Base-by-base conservation (phyloP, 2,797 vertebrate species). In the Echiichthys vipera region DNA sequence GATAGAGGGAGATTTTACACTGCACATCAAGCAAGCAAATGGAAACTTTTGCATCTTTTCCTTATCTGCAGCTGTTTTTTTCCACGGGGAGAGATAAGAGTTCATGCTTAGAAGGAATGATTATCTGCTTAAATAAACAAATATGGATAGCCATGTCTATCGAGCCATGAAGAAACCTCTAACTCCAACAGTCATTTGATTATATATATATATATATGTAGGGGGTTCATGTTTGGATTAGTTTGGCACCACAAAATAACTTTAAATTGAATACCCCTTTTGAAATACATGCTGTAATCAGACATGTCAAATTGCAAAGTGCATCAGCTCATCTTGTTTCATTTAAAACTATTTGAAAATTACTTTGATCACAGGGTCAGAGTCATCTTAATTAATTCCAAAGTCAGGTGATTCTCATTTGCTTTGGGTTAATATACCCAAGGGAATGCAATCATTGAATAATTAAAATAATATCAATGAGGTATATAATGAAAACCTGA, bases 61-160 rank as follows among this genome's bases (percentile, higher is more conserved):
- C 77, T 92, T 93, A 93, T 94, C 93, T 88, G 78, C 59, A 39
- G 47, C 69, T 50, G 6, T 42, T 65, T 69, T 77, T 74, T 61
- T 65, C 62, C 55, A 50, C 9, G 1, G 65, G 77, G 79, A 79
- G 53, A 91, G 93, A 94, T 94, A 94, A 94, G 83, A 80, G 84
- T 83, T 91, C 77, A 84, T 77, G 84, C 91, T 91, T 84, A 69
- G 83, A 85, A 88, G 77, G 81, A 80, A 71, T 90, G 91, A 93
- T 95, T 92, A 94, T 92, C 91, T 93, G 75, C 54, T 53, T 40
- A 87, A 92, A 93, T 92, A 94, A 94, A 94, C 88, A 94, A 92
- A 93, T 91, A 89, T 81, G 87, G 77, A 87, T 77, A 86, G 65
- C 84, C 84, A 61, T 82, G 90, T 91, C 87, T 91, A 85, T 92